Percentiles rank a stretch among this genome's conserved stretches.
Conservation (phyloP, 2,113 vertebrate genomes). For the Xenotilapia longispinis region DNA sequence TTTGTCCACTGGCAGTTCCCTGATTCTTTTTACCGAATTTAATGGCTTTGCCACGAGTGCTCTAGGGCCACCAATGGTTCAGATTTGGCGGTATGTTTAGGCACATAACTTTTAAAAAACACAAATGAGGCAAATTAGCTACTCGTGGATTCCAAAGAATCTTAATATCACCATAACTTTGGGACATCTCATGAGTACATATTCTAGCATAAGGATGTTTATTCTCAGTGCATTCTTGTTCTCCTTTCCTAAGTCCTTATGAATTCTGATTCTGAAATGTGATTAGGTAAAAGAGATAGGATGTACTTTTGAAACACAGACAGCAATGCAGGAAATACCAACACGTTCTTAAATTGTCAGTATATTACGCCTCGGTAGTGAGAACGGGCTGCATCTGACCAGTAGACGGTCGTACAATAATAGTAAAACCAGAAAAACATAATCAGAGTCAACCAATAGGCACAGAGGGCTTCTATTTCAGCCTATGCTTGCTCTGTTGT, state of each 20-base stretch:
- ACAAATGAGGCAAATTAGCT: not conserved
- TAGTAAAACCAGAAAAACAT: slow-evolving; percentile 20
- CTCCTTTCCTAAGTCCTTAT: not conserved
- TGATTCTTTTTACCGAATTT: not conserved
- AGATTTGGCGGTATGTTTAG: not conserved
- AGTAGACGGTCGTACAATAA: not conserved
- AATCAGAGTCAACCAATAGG: slow-evolving; percentile 25
- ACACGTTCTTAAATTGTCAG: not conserved
- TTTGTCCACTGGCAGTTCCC: not conserved
- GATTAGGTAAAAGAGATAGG: not conserved
- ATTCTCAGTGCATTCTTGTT: not conserved
- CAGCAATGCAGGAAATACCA: not conserved
- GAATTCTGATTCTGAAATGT: not conserved
- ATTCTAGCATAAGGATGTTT: not conserved
- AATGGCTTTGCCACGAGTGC: not conserved
- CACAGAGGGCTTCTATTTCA: not conserved
- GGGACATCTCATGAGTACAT: not conserved
- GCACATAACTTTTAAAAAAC: not conserved
- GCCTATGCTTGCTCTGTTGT: not conserved
- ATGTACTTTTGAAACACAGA: not conserved
- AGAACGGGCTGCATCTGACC: not conserved
- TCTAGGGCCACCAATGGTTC: not conserved
- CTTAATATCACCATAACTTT: not conserved
- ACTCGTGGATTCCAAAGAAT: not conserved
- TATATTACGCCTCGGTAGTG: not conserved